Evolutionary conservation across 1,140 invertebrate genomes (phyloP), one percentile per base, ranked within the genome.

Genomic region (Drosophila bocqueti): DNA sequence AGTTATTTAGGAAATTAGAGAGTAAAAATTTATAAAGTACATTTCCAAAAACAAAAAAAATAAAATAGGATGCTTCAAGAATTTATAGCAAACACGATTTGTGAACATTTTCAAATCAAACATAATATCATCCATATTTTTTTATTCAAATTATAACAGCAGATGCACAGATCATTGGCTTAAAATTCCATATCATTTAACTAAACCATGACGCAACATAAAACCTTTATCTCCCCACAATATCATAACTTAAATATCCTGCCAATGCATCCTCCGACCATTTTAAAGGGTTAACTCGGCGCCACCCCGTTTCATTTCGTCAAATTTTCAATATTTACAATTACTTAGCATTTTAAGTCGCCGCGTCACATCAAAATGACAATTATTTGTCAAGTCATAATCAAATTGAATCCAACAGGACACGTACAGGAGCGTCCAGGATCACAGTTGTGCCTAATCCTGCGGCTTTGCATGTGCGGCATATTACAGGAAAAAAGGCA

Each of bases 321-420:
- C 49, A 81, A 81, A 76, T 79, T 24, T 85, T 90, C 81, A 90
- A 90, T 90, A 90, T 90, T 90, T 90, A 91, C 85, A 90, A 90
- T 90, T 90, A 90, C 85, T 90, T 90, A 85, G 79, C 79, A 90
- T 85, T 82, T 85, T 76, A 84, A 89, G 81, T 85, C 85, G 81
- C 61, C 71, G 75, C 81, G 60, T 90, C 86, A 90, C 85, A 90
- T 90, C 82, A 85, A 79, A 79, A 82, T 85, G 85, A 90, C 85
- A 90, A 90, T 90, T 90, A 90, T 90, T 90, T 90, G 85, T 90
- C 85, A 90, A 90, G 86, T 90, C 85, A 90, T 85, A 85, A 90
- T 82, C 85, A 90, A 90, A 90, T 90, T 90, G 83, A 79, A 73
- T 79, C 64, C 67, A 61, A 45, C 40, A 36, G 10, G 31, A 69